Conservation (phyloP, 92 coral and sea anemone species). For the Plumapathes pennacea region DNA sequence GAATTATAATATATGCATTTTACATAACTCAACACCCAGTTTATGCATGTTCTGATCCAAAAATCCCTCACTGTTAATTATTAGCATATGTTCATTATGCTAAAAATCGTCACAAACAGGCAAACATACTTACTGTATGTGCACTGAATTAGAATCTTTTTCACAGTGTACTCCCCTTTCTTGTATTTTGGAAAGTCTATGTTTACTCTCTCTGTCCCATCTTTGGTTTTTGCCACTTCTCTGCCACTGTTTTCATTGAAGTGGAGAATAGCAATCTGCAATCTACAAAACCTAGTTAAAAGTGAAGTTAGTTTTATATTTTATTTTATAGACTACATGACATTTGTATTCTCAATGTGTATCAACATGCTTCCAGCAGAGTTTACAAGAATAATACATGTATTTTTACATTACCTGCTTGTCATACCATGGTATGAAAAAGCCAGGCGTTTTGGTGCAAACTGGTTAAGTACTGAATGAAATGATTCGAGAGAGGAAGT, state of each 20-base stretch:
- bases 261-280: slow-evolving; percentile 9
- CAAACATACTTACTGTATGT: slow-evolving; percentile 23
- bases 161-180: slow-evolving; percentile 23
- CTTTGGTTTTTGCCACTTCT: slow-evolving; percentile 2
- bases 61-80: no score
- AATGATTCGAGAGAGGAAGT: slow-evolving; percentile 13
- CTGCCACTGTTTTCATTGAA: slow-evolving; percentile 13
- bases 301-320: no score
- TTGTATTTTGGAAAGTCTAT: slow-evolving; percentile 24
- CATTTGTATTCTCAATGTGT: no score
- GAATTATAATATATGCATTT: neutral
- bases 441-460: slow-evolving; percentile 7
- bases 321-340: no score
- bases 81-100: no score
- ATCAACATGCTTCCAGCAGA: no score
- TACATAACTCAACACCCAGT: no score
- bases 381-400: no score
- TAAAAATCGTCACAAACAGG: no score
- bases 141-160: slow-evolving; percentile 9
- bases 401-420: no score
- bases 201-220: slow-evolving; percentile 13
- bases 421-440: slow-evolving; percentile 19
- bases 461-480: slow-evolving; percentile 10
- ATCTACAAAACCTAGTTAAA: no score
- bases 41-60: no score